A percentile compares a stretch with the other conserved stretches of the same genome.
These are phyloP conservation scores for Anthophora plumipes DNA, from an alignment of 2,888 invertebrate genomes.

Conservation along the genomic window DNA sequence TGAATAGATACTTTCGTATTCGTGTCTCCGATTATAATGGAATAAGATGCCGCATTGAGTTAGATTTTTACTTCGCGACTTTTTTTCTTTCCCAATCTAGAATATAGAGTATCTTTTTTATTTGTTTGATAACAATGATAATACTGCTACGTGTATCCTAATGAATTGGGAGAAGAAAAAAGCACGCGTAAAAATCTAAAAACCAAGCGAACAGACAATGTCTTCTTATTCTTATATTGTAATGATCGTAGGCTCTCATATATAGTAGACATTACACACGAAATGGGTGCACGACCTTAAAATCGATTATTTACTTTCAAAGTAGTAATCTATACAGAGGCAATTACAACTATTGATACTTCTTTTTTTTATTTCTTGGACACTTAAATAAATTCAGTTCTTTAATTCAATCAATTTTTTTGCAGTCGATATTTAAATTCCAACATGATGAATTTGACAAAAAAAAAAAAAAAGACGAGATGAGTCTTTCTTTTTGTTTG, in stretches of 20 bases:
- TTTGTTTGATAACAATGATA: conserved; percentile 5
- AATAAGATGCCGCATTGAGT: conserved; percentile 45
- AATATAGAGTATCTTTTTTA: background rate
- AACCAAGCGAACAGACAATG: conserved; percentile 20
- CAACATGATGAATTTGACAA: conserved; percentile 33
- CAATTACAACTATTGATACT: conserved; percentile 53
- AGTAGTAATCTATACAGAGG: conserved; percentile 37
- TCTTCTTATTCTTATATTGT: conserved; percentile 59
- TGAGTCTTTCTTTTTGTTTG: conserved; percentile 22
- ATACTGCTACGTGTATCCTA: background rate
- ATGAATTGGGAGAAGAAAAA: conserved; percentile 11
- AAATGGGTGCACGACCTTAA: conserved; percentile 52
- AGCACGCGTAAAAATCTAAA: conserved; percentile 37
- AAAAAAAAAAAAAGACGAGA: conserved; percentile 30
- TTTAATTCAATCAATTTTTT: conserved; percentile 25
- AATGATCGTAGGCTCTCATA: conserved; percentile 45
- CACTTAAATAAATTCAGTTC: conserved; percentile 49
- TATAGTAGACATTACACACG: conserved; percentile 37
- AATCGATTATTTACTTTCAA: conserved; percentile 43
- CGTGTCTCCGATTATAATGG: conserved; percentile 34
- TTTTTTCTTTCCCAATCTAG: conserved; percentile 25
- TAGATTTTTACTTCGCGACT: conserved; percentile 31
- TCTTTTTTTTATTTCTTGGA: conserved; percentile 27
- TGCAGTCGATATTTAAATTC: conserved; percentile 39
- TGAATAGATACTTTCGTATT: conserved; percentile 50